Conservation (phyloP, 2,797 vertebrate species). For the Podarcis lilfordi region DNA sequence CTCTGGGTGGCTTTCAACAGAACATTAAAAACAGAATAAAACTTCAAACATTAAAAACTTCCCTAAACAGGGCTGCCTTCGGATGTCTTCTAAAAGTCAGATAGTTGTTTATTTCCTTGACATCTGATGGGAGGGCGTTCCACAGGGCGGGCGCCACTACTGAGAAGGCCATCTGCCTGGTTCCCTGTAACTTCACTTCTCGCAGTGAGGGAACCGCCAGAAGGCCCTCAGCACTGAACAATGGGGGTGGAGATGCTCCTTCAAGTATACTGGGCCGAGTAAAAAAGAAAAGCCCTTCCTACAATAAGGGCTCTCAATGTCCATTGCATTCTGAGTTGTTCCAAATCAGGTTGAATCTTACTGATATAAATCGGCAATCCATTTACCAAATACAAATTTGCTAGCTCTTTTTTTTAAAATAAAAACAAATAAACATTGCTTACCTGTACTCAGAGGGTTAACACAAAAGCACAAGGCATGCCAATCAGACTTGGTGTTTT, state of each 20-base stretch:
- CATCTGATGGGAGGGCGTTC: no score
- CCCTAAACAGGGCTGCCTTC: no score
- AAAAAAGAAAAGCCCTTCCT: slow-evolving; percentile 26
- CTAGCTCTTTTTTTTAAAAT: slow-evolving; percentile 21
- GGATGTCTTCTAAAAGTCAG: no score
- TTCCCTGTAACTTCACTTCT: no score
- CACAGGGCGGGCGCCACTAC: no score
- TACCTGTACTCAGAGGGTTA: slow-evolving; percentile 78
- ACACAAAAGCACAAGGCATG: slow-evolving; percentile 85
- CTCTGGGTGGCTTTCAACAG: no score
- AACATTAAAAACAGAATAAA: no score
- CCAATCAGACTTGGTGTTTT: slow-evolving; percentile 70
- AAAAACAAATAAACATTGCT: slow-evolving; percentile 60
- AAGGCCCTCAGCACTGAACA: no score
- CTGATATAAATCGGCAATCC: slow-evolving; percentile 48
- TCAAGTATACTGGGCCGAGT: slow-evolving; percentile 23
- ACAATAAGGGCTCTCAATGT: background rate
- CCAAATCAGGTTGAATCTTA: slow-evolving; percentile 29
- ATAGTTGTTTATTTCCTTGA: no score
- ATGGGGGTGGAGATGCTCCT: background rate
- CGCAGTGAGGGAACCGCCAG: no score
- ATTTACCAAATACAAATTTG: slow-evolving; percentile 49
- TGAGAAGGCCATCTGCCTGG: no score
- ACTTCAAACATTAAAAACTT: no score
- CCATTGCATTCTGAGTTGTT: slow-evolving; percentile 8